Conservation (phyloP, 2,797 vertebrate genomes). For the Yasuhikotakia modesta region DNA sequence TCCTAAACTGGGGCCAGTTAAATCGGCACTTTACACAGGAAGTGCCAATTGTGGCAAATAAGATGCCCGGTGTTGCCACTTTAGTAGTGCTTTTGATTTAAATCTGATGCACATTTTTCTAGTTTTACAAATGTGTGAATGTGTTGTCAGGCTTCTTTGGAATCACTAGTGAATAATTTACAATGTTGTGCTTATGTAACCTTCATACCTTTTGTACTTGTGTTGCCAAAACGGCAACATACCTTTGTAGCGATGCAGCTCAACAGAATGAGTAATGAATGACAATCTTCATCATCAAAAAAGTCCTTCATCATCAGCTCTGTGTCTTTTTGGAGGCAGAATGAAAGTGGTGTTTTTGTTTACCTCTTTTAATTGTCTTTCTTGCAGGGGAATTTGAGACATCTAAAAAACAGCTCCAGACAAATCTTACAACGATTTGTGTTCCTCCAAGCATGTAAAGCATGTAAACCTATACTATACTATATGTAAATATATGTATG, state of each 20-base stretch:
- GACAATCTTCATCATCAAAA: no score
- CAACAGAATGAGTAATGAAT: not conserved
- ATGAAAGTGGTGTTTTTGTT: not conserved
- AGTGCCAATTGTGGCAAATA: conserved; percentile 36
- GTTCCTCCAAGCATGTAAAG: no score
- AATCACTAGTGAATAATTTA: conserved; percentile 49
- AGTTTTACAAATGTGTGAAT: conserved; percentile 27
- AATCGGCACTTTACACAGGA: conserved; percentile 33
- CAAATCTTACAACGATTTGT: not conserved
- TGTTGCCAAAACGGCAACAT: conserved; percentile 1
- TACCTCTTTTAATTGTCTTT: conserved; percentile 31
- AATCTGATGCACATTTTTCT: conserved; percentile 2
- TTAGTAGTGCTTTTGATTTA: conserved; percentile 20
- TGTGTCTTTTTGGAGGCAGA: not conserved
- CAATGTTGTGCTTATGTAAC: conserved; percentile 38
- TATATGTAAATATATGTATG: no score
- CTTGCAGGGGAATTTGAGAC: not conserved
- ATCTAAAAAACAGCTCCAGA: not conserved
- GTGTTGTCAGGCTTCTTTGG: conserved; percentile 24
- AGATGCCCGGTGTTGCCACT: conserved; percentile 22
- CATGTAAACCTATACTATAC: no score
- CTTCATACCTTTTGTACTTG: conserved; percentile 13
- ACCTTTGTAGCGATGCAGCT: conserved; percentile 8
- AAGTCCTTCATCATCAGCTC: not conserved
- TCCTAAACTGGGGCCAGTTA: conserved; percentile 42